Base-by-base conservation (phyloP, 2,888 invertebrate genomes). In the Ethmia dodecea region DNA sequence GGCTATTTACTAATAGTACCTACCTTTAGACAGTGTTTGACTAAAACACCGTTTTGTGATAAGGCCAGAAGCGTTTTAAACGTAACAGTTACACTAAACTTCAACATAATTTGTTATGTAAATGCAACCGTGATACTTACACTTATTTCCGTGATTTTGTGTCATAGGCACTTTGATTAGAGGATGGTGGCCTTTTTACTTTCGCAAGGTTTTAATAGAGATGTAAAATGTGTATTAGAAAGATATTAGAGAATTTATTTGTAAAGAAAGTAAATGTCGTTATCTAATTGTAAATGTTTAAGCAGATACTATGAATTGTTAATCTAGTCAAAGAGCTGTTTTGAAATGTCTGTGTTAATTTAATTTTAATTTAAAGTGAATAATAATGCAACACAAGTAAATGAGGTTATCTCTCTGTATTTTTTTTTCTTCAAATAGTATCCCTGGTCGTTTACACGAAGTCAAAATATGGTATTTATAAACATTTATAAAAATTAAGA, bases 301-400 rank as follows among this genome's bases (percentile, higher is more conserved):
- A 60, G 57, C 47, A 60, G 51, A 65, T 66, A 61, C 10, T 67
- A 72, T 60, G 61, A 77, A 73, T 65, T 76, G 80, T 81, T 80
- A 75, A 68, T 79, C 81, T 81, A 83, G 83, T 80, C 80, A 78
- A 57, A 59, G 65, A 70, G 69, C 68, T 77, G 76, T 77, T 71
- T 73, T 68, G 71, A 37, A 50, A 59, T 61, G 54, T 71, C 61
- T 64, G 69, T 78, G 73, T 80, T 76, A 69, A 68, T 67, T 67
- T 34, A 40, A 60, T 59, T 50, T 49, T 49, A 54, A 40, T 31
- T 50, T 43, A 55, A 63, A 56, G 47, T 48, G 32, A 54, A 47
- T 43, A 44, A 55, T 38, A 57, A 58, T 51, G n/a, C n/a, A n/a
- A 60, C 40, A 43, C 39, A 33, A 42, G 45, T 34, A 34, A 22